Evolutionary conservation across 1,140 invertebrate genomes (phyloP), one percentile per base, ranked within the genome.

Genomic region (Ceratina australensis): DNA sequence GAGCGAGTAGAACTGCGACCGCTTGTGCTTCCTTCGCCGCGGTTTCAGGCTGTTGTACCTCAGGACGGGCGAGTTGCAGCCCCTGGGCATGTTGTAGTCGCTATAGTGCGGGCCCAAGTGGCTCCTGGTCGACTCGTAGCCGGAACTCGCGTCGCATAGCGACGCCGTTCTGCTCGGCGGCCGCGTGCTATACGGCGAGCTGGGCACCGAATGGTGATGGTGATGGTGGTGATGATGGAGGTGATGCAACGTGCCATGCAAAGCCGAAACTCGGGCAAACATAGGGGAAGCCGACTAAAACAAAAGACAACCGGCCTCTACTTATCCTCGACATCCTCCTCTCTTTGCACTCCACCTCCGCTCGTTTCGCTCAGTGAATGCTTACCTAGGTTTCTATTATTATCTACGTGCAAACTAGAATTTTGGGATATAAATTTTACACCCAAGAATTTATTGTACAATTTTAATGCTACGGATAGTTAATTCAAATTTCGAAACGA

Each of bases 111-210:
- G 92, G 18, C 93, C 92, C 66, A 92, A 83, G 78, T 93, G 93
- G 85, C 94, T 94, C 59, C 93, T 91, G 52, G 94, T 93, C 26
- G 94, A 94, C 67, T 94, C 94, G 87, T 94, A 95, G 24, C 94
- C 94, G 61, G 94, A 94, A 77, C 90, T 92, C n/a, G 82, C 87
- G 72, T 88, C 89, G 83, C 89, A 92, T 24, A 89, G 83, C 71
- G 89, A 93, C 88, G 81, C 92, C 87, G 90, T 92, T 92, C 87
- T 92, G 87, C 87, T 93, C 18, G 85, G 67, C 24, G 87, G 80
- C 73, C 85, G 86, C 77, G 89, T 91, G 22, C 88, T 87, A 64
- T 87, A 89, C 67, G 88, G 87, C 71, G 89, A 90, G 26, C 85
- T 80, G 72, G 84, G 88, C 67, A 87, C 81, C 65, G 90, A 88